A percentile compares a stretch with the other conserved stretches of the same genome.
Conservation (phyloP, 2,113 vertebrate species). For the Ancistrus triradiatus region DNA sequence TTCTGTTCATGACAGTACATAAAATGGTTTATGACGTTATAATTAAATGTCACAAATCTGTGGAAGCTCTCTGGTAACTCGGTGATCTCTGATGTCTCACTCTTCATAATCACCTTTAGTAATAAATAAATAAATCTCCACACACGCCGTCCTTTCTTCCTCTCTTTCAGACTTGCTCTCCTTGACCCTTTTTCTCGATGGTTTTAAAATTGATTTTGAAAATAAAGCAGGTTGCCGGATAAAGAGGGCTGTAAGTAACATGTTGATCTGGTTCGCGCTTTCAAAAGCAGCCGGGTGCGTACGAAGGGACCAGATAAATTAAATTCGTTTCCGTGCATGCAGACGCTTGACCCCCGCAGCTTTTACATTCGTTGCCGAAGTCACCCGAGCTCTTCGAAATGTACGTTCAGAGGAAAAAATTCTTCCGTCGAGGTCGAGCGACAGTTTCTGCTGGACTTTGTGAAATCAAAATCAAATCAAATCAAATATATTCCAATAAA, state of each 20-base stretch:
- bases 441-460: no score
- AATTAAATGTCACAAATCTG: no score
- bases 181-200: neutral
- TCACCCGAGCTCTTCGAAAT: constrained; percentile 8
- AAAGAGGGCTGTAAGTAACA: constrained; percentile 3
- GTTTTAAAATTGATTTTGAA: constrained; percentile 6
- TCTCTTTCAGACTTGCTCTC: neutral
- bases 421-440: no score
- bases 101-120: neutral
- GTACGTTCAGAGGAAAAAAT: constrained; percentile 7
- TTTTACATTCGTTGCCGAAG: constrained; percentile 20
- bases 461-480: no score
- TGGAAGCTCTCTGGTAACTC: no score
- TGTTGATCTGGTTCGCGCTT: constrained; percentile 1
- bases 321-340: constrained; percentile 15
- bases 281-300: constrained; percentile 16
- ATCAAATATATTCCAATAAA: no score
- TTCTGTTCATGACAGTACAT: no score
- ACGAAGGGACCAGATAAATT: constrained; percentile 12
- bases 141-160: neutral
- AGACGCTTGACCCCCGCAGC: constrained; percentile 7
- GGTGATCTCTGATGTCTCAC: neutral
- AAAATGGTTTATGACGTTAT: no score
- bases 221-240: constrained; percentile 15
- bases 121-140: no score